Evolutionary conservation across 37 sponge, comb jelly and placozoan genomes (phyloP).

Genomic region (Geodia barretti): DNA sequence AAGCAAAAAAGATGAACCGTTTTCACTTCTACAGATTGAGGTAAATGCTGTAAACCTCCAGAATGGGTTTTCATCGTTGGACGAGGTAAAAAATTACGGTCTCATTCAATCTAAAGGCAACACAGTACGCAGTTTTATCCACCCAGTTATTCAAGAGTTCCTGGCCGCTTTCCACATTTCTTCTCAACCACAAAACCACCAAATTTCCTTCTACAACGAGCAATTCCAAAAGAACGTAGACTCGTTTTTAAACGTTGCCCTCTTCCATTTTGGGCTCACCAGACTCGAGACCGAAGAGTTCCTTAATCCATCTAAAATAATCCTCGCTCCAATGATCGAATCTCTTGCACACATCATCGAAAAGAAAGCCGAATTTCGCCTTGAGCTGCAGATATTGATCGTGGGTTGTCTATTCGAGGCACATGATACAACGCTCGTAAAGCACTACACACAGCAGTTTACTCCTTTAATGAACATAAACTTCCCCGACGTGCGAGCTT

Average conservation of each 20-base stretch:
- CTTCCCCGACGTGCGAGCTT: background rate
- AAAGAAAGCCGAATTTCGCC: background rate
- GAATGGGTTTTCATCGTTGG: background rate
- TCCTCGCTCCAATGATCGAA: background rate
- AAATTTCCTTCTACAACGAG: background rate
- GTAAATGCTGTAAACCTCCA: background rate
- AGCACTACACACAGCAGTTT: background rate
- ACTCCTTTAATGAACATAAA: background rate
- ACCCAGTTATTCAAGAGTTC: background rate
- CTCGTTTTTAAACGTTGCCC: background rate
- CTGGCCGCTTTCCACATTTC: conserved; percentile 6
- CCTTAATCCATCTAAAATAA: conserved; percentile 2
- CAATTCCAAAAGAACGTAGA: background rate
- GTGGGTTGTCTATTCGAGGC: conserved; percentile 12
- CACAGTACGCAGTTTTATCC: background rate
- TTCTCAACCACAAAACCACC: background rate
- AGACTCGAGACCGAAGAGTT: background rate
- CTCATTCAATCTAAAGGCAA: background rate
- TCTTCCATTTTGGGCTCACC: conserved; percentile 14
- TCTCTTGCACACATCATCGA: background rate
- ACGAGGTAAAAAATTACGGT: background rate
- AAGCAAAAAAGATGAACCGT: background rate
- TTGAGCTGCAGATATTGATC: background rate
- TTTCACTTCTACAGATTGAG: background rate
- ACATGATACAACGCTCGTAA: conserved; percentile 5